Evolutionary conservation across 1,140 invertebrate genomes (phyloP).

Genomic region (Drosophila kepulauana): DNA sequence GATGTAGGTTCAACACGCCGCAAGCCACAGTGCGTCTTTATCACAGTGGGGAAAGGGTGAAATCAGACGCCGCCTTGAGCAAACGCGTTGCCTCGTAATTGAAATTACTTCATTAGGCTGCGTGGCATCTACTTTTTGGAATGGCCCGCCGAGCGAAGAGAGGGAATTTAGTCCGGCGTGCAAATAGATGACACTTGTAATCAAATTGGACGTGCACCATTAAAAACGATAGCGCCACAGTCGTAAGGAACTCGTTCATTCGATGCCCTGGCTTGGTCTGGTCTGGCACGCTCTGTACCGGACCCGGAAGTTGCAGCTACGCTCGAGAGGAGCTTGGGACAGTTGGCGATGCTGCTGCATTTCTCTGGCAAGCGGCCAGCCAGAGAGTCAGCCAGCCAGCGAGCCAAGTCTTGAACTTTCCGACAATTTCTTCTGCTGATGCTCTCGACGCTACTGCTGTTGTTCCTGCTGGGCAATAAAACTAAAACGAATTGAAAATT

Average conservation of each 20-base stretch:
- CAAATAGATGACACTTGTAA: constrained; percentile 78
- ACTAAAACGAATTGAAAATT: constrained; percentile 80
- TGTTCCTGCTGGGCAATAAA: constrained; percentile 59
- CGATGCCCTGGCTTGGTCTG: constrained; percentile 8
- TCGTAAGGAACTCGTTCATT: constrained; percentile 15
- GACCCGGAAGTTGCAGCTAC: constrained; percentile 59
- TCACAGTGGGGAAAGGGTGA: not conserved
- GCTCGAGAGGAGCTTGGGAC: constrained; percentile 37
- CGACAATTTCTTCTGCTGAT: constrained; percentile 36
- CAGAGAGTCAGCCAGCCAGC: constrained; percentile 40
- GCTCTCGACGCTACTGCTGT: constrained; percentile 7
- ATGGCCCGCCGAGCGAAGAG: not conserved
- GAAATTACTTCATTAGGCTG: constrained; percentile 76
- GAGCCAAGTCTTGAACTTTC: constrained; percentile 52
- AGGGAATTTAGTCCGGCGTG: constrained; percentile 26
- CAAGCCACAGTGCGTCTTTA: constrained; percentile 17
- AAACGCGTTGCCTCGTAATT: constrained; percentile 40
- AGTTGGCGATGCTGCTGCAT: constrained; percentile 16
- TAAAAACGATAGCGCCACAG: constrained; percentile 67
- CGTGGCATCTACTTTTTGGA: constrained; percentile 37
- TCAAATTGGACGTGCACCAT: constrained; percentile 80
- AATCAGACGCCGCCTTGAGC: constrained; percentile 27
- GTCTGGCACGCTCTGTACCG: constrained; percentile 31
- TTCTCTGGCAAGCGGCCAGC: constrained; percentile 55
- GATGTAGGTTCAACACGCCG: constrained; percentile 57